Base-by-base conservation (phyloP, 2,797 vertebrate genomes). In the Furcifer pardalis region DNA sequence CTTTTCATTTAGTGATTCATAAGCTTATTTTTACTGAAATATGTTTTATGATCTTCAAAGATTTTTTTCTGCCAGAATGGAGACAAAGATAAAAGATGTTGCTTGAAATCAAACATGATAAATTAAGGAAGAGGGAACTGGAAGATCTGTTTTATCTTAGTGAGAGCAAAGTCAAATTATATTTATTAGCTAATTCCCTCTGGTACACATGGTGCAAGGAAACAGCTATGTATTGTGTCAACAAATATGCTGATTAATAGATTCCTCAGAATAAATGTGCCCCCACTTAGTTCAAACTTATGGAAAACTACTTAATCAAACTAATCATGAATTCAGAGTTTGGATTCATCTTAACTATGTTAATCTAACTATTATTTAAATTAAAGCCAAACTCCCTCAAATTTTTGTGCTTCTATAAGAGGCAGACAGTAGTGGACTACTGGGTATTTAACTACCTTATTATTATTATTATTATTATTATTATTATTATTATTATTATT, bases 121-220 rank as follows among this genome's bases (percentile, higher is more conserved):
- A 86, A 91, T 87, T 81, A 90, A 92, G 56, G 56, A 86, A 89
- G 4, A 15, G 1, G 83, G 84, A 85, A n/a, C 46, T 87, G 25
- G 76, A 52, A 87, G 86, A 78, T 88, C 73, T 76, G n/a, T 30
- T 87, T 79, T 82, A 83, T 84, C 77, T 49, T 92, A 90, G 89
- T 91, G 83, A 90, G 66, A 89, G 91, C 84, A 88, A 86, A 92
- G 56, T 87, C 82, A 92, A 88, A 85, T 91, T 87, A 76, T 92
- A 89, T 90, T 89, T 93, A 91, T 85, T 89, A 27, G 81, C 71
- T 91, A 89, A 89, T 93, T 91, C 89, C n/a, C 52, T 74, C 32
- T 86, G 86, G 66, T 82, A 84, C 52, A 79, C 27, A 40, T 73
- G 66, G 17, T 82, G 17, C 66, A 77, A 82, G 77, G 52, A 87